These are phyloP conservation scores for Ciconia maguari DNA, from an alignment of 2,113 vertebrate species.

Conservation along the genomic window DNA sequence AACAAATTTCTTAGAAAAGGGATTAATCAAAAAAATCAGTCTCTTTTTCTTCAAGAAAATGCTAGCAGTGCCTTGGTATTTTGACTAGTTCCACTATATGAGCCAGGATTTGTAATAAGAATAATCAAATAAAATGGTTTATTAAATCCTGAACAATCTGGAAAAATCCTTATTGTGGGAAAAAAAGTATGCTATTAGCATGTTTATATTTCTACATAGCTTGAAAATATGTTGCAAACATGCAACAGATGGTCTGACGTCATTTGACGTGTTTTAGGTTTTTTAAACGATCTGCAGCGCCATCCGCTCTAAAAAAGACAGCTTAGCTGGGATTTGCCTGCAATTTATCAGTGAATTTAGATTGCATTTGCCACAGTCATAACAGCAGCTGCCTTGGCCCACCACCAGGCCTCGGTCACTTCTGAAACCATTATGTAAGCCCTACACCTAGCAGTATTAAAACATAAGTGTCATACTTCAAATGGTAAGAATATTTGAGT, in stretches of 20 bases:
- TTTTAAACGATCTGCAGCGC: slow-evolving; percentile 55
- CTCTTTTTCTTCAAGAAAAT: background rate
- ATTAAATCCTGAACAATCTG: slow-evolving; percentile 37
- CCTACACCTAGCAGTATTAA: background rate
- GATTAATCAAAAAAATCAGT: background rate
- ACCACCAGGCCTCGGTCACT: slow-evolving; percentile 56
- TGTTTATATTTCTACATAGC: slow-evolving; percentile 57
- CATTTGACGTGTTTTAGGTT: slow-evolving; percentile 57
- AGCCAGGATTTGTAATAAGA: slow-evolving; percentile 18
- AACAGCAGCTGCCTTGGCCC: slow-evolving; percentile 59
- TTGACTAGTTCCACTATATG: background rate
- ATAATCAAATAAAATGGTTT: slow-evolving; percentile 44
- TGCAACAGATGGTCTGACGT: slow-evolving; percentile 77
- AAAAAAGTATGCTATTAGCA: slow-evolving; percentile 34
- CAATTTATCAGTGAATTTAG: slow-evolving; percentile 74
- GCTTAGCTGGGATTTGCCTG: slow-evolving; percentile 82
- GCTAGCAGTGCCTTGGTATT: background rate
- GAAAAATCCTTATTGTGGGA: background rate
- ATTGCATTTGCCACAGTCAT: slow-evolving; percentile 45
- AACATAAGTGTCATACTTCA: slow-evolving; percentile 2
- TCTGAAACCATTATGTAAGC: slow-evolving; percentile 66
- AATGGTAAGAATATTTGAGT: slow-evolving; percentile 22
- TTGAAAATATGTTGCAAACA: slow-evolving; percentile 57
- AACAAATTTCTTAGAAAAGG: background rate
- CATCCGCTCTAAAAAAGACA: slow-evolving; percentile 68